A percentile compares a stretch with the other conserved stretches of the same genome.
Evolutionary conservation across 2,888 invertebrate genomes (phyloP).

Genomic region (Dorcus parallelipipedus): DNA sequence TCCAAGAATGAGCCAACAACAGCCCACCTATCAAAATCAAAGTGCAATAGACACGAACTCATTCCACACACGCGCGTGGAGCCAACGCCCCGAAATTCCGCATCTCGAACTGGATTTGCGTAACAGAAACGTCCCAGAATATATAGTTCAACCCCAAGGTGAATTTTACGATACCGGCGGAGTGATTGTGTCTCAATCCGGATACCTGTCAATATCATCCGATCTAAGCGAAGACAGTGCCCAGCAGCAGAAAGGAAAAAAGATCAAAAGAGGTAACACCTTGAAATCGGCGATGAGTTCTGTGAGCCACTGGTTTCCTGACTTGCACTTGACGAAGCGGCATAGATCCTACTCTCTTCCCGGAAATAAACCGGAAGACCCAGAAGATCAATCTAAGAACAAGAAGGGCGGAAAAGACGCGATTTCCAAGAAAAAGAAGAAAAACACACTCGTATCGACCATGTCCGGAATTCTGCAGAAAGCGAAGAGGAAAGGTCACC

Average conservation of each 20-base stretch:
- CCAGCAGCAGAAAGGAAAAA: slow-evolving; percentile 58
- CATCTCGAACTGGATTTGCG: slow-evolving; percentile 49
- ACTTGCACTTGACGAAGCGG: slow-evolving; percentile 72
- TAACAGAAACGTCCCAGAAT: slow-evolving; percentile 55
- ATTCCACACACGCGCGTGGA: slow-evolving; percentile 36
- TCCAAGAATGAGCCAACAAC: slow-evolving; percentile 19
- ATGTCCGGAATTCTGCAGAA: slow-evolving; percentile 83
- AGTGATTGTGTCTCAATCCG: slow-evolving; percentile 74
- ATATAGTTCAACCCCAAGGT: slow-evolving; percentile 37
- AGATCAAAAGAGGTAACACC: slow-evolving; percentile 66
- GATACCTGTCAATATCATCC: slow-evolving; percentile 72
- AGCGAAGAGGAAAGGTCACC: slow-evolving; percentile 67
- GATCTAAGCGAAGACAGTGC: slow-evolving; percentile 56
- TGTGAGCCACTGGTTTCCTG: slow-evolving; percentile 77
- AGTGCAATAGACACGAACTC: slow-evolving; percentile 24
- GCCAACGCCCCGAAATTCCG: slow-evolving; percentile 47
- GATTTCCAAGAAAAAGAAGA: slow-evolving; percentile 62
- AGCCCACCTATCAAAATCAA: slow-evolving; percentile 37
- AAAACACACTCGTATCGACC: slow-evolving; percentile 76
- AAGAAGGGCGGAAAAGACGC: slow-evolving; percentile 36
- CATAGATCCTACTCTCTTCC: slow-evolving; percentile 81
- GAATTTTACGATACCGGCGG: slow-evolving; percentile 54
- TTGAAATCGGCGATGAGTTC: slow-evolving; percentile 78
- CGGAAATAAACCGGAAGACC: slow-evolving; percentile 51
- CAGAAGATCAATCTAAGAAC: slow-evolving; percentile 40